Percentiles rank a stretch among this genome's conserved stretches.
Conservation (phyloP, 2,888 invertebrate genomes). For the Epistrophe eligans region DNA sequence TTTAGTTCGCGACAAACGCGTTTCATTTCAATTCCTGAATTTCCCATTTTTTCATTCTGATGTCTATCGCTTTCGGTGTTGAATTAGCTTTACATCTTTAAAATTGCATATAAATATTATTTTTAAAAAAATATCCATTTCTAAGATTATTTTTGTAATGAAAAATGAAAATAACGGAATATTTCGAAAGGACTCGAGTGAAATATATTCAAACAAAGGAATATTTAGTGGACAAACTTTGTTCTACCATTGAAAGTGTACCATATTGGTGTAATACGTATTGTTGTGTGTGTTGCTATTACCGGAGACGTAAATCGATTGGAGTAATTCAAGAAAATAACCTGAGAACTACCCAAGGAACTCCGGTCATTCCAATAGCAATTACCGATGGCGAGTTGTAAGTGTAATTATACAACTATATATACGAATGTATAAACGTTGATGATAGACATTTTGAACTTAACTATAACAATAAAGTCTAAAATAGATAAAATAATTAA, state of each 20-base stretch:
- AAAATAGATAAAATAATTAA: slow-evolving; percentile 4
- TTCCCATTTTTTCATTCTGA: background rate
- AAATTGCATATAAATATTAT: background rate
- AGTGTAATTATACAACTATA: slow-evolving; percentile 47
- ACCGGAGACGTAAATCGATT: slow-evolving; percentile 82
- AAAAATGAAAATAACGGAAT: slow-evolving; percentile 57
- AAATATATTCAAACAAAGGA: slow-evolving; percentile 65
- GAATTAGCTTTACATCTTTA: background rate
- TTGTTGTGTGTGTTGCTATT: slow-evolving; percentile 79
- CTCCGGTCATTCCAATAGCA: slow-evolving; percentile 77
- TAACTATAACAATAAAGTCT: slow-evolving; percentile 4
- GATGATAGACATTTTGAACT: slow-evolving; percentile 17
- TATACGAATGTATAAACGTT: background rate
- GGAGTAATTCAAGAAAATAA: slow-evolving; percentile 73
- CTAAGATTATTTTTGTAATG: slow-evolving; percentile 26
- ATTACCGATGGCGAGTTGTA: slow-evolving; percentile 76
- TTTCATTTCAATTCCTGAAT: slow-evolving; percentile 38
- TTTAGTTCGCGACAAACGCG: slow-evolving; percentile 72
- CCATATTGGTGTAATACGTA: slow-evolving; percentile 77
- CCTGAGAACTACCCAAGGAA: slow-evolving; percentile 73
- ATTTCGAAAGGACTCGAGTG: slow-evolving; percentile 59
- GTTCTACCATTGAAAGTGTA: slow-evolving; percentile 77
- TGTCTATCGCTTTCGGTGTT: slow-evolving; percentile 7
- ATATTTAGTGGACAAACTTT: slow-evolving; percentile 68
- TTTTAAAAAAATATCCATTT: slow-evolving; percentile 3